Evolutionary conservation across 2,888 invertebrate species (phyloP), one percentile per base, ranked within the genome.

Genomic region (Anthophora plumipes): DNA sequence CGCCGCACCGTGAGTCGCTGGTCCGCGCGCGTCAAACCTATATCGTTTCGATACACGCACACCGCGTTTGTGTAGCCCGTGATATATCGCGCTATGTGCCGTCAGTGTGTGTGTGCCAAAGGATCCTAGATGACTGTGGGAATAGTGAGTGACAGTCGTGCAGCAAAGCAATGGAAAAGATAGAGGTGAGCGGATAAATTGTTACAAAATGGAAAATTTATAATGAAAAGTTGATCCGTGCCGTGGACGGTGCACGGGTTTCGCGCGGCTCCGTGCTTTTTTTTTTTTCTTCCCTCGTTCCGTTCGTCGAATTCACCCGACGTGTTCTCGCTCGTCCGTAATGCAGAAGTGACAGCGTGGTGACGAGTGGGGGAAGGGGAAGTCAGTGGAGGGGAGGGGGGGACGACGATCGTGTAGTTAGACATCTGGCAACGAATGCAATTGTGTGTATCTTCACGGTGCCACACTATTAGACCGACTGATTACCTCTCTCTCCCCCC

Each of bases 1-100:
- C 94, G 94, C 94, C 94, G 92, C 93, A 93, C 92, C 92, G 91
- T 91, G 90, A 92, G 92, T 92, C 92, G 91, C 90, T 91, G 90
- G 90, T 92, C 91, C 91, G 91, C 91, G 91, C 91, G 92, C 90
- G 90, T 88, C 87, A 87, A 87, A 88, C 83, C 80, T 88, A 85
- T 86, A 87, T 87, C 88, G 88, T 70, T 82, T 78, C 79, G 85
- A 85, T 86, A 87, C 82, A 88, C 85, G 86, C 84, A 86, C 87
- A 87, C 86, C 86, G 78, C 80, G 83, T 74, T 76, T 69, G 76
- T 84, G 77, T 78, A 78, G 76, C 71, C 46, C 79, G 85, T 77
- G 83, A 75, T 82, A 82, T 84, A 85, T 84, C 82, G 86, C 87
- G 86, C 85, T 89, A 89, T 91, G 90, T 87, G 85, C 84, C 85